These are phyloP conservation scores for Steromphala cineraria DNA, from an alignment of 2,888 invertebrate genomes.

Conservation along the genomic window DNA sequence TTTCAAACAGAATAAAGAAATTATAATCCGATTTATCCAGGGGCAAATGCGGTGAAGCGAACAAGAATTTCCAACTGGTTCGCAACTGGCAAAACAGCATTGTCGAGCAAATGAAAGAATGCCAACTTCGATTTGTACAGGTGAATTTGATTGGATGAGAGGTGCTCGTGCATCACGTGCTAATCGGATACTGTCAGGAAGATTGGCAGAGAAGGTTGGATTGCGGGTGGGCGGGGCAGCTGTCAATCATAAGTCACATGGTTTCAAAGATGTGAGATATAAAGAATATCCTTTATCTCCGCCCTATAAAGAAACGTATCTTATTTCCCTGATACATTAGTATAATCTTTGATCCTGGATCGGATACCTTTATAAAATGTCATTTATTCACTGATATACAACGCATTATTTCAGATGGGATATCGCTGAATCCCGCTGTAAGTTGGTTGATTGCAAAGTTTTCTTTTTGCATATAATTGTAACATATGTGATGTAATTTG, in stretches of 20 bases:
- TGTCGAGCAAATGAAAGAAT: background rate
- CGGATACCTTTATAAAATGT: too few species aligned
- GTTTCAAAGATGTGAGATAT: background rate
- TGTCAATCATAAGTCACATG: background rate
- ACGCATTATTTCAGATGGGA: too few species aligned
- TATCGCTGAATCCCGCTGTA: too few species aligned
- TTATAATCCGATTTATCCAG: background rate
- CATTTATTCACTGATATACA: too few species aligned
- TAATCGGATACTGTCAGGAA: background rate
- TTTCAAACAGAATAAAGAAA: background rate
- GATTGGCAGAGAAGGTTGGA: background rate
- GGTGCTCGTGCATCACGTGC: constrained; percentile 4
- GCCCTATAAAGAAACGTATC: background rate
- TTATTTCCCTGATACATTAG: too few species aligned
- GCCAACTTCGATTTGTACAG: background rate
- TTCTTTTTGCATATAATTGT: too few species aligned
- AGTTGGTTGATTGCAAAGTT: too few species aligned
- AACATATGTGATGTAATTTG: too few species aligned
- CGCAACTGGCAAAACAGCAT: background rate
- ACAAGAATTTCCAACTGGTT: background rate
- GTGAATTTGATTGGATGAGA: constrained; percentile 1
- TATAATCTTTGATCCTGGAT: too few species aligned
- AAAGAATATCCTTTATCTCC: background rate
- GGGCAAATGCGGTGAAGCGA: background rate
- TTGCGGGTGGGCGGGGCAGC: background rate